Percentiles rank a stretch among this genome's conserved stretches.
Conservation (phyloP, 1,140 invertebrate genomes). For the Nasonia vitripennis region DNA sequence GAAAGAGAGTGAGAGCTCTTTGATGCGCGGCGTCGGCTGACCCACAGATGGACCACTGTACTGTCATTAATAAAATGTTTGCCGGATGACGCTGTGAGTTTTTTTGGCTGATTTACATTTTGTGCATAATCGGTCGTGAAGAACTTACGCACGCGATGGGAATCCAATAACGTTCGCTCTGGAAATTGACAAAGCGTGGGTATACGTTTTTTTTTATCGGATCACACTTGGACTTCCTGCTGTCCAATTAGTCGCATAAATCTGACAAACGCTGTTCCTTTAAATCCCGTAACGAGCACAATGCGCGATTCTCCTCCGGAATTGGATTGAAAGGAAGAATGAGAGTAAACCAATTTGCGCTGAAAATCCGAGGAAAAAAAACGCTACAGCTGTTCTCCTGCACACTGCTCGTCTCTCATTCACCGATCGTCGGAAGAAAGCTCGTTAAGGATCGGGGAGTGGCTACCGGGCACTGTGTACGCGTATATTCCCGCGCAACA, state of each 20-base stretch:
- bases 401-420: neutral
- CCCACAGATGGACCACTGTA: neutral
- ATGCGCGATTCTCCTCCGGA: neutral
- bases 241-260: neutral
- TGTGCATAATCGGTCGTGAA: neutral
- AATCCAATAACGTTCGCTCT: neutral
- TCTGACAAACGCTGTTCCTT: neutral
- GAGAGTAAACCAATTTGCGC: neutral
- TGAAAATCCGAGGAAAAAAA: neutral
- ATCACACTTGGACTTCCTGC: neutral
- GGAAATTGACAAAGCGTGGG: no score
- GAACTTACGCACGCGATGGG: neutral
- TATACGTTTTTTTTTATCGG: neutral
- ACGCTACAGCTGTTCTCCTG: neutral
- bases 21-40: neutral
- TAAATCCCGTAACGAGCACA: neutral
- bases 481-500: constrained; percentile 11
- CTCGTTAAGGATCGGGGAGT: constrained; percentile 32
- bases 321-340: neutral
- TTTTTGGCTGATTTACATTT: neutral
- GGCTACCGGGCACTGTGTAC: neutral
- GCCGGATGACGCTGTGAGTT: neutral
- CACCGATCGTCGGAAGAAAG: constrained; percentile 38
- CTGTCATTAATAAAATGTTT: neutral
- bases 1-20: neutral